Evolutionary conservation across 2,888 invertebrate species (phyloP), one percentile per base, ranked within the genome.

Genomic region (Catocala nupta): DNA sequence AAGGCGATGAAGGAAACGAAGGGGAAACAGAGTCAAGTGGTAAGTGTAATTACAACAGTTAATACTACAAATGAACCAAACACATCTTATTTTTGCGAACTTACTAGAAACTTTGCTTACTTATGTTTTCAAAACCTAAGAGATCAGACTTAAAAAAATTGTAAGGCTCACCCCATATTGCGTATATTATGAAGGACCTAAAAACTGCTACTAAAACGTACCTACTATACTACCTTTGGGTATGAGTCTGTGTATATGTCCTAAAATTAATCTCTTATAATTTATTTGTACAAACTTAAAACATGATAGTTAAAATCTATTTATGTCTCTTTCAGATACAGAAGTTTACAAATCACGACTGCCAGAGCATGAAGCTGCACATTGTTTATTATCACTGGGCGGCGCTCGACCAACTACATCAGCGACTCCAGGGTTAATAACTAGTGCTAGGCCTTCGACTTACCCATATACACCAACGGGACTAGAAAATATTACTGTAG

Each of bases 361-460:
- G 71, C 96, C 96, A 78, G 98, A 98, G 86, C 97, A 97, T 78
- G 98, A 98, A 91, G 98, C 98, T 7, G 98, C 98, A 0, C 96
- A 97, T 77, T 97, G 98, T 82, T 90, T 98, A 63, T 88, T 98
- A 47, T 97, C 97, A 43, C 90, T 98, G 50, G 96, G 96, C 5
- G 96, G 95, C 25, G 91, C 94, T 78, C 93, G 95, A 49, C 95
- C 95, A 7, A 92, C 95, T 0, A 87, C 91, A 5, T 88, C 91
- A 9, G 87, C 91, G 56, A 90, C 95, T 1, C 95, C 96, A 0
- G 95, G 95, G 5, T 86, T 95, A 4, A 88, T 95, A 48, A 95
- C 95, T n/a, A 92, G 95, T 50, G 95, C 95, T 12, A 92, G 96
- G 73, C 96, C 96, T 0, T 90, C 95, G 13, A 96, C 96, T 11